Percentiles rank a stretch among this genome's conserved stretches.
Evolutionary conservation across 2,888 invertebrate species (phyloP).

Genomic region (Galeruca laticollis): DNA sequence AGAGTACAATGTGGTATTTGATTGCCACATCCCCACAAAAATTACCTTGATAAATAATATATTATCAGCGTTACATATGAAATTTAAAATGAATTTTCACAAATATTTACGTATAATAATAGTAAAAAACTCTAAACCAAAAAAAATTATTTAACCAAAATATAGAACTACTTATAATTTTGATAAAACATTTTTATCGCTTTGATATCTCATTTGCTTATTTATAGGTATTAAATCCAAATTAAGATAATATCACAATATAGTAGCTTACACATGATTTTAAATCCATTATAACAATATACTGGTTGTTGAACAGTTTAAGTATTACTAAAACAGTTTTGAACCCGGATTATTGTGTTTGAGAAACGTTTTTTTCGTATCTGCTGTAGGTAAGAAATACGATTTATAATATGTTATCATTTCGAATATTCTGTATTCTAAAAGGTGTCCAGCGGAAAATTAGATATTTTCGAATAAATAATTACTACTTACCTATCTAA

Average conservation of each 20-base stretch:
- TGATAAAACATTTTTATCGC: conserved; percentile 23
- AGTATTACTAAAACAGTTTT: not conserved
- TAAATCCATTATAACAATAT: not conserved
- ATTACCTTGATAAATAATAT: no score
- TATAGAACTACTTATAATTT: conserved; percentile 12
- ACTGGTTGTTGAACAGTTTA: not conserved
- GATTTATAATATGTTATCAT: not conserved
- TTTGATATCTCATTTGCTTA: conserved; percentile 29
- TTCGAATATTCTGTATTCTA: no score
- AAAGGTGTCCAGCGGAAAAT: no score
- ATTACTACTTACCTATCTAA: no score
- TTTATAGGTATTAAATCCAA: conserved; percentile 19
- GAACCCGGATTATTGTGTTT: no score
- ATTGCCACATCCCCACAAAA: no score
- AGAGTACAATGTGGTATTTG: no score
- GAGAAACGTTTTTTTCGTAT: not conserved
- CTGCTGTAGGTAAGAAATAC: not conserved
- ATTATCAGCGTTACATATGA: no score
- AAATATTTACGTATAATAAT: no score
- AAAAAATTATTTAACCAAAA: not conserved
- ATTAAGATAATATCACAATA: conserved; percentile 13
- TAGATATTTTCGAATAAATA: no score
- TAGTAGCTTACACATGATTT: not conserved
- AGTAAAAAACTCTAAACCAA: no score
- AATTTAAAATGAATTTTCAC: no score